Percentiles rank a stretch among this genome's conserved stretches.
phyloP scores from a whole-genome alignment of 2,797 vertebrate genomes.

The Platalea minor region DNA sequence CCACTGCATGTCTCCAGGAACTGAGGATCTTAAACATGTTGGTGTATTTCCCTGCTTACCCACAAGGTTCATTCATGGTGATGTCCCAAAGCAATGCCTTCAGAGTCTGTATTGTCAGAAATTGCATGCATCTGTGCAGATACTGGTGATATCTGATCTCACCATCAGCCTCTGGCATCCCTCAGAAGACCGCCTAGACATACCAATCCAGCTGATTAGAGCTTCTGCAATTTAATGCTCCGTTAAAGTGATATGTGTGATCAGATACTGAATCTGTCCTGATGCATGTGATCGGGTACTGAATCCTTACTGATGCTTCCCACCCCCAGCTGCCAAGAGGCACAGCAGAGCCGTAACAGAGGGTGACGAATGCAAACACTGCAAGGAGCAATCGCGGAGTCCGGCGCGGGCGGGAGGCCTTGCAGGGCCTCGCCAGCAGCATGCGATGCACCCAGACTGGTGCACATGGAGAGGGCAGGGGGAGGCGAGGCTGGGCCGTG shows the following conservation, averaged over 20 bases:
- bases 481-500: rapidly evolving
- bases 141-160: background rate
- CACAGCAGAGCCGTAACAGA: background rate
- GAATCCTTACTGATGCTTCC: background rate
- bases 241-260: background rate
- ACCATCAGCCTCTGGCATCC: background rate
- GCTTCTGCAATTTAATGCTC: background rate
- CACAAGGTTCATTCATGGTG: background rate
- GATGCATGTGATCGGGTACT: rapidly evolving
- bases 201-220: background rate
- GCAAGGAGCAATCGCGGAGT: rapidly evolving
- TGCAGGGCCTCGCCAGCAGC: background rate
- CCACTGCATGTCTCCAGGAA: background rate
- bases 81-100: background rate
- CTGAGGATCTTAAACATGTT: background rate
- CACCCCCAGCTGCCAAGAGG: background rate
- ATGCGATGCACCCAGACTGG: rapidly evolving
- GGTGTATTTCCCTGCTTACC: background rate
- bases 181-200: background rate
- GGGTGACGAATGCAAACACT: background rate
- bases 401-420: rapidly evolving
- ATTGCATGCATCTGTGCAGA: background rate
- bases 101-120: background rate
- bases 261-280: background rate
- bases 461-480: too few relatives aligned